A percentile compares a stretch with the other conserved stretches of the same genome.
Conservation (phyloP, 2,113 vertebrate genomes). For the Reinhardtius hippoglossoides region DNA sequence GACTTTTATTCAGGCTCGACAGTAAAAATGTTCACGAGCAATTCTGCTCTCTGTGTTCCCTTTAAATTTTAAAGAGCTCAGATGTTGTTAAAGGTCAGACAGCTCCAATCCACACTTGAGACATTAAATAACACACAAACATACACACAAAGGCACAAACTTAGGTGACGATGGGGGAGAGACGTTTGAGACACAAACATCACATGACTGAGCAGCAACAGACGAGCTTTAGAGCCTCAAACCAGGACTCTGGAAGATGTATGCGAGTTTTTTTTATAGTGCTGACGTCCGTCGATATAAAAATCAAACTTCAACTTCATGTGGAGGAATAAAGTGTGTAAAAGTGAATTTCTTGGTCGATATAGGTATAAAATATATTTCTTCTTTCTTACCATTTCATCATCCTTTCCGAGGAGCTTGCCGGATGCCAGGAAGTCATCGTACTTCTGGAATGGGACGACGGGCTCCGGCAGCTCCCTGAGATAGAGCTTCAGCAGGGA, state of each 20-base stretch:
- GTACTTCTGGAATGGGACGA: constrained; percentile 93
- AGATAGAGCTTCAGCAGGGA: constrained; percentile 97
- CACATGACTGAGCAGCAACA: no score
- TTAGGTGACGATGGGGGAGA: no score
- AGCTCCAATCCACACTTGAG: no score
- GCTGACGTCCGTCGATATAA: not conserved
- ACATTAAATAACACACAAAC: not conserved
- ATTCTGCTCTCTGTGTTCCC: no score
- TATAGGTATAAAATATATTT: not conserved
- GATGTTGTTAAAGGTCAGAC: no score
- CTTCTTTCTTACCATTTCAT: constrained; percentile 87
- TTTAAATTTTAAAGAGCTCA: no score
- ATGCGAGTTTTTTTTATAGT: not conserved
- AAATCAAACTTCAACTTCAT: not conserved
- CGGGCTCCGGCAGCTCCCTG: constrained; percentile 94
- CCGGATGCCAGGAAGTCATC: constrained; percentile 93
- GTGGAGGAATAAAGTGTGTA: not conserved
- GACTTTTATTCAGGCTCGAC: no score
- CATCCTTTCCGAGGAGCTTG: constrained; percentile 92
- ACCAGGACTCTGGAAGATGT: not conserved
- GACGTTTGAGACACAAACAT: no score
- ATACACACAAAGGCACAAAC: not conserved
- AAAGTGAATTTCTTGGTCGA: not conserved
- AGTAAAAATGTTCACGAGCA: no score
- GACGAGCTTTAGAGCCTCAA: no score